Base-by-base conservation (phyloP, 2,888 invertebrate genomes). In the Cheilosia vernalis region DNA sequence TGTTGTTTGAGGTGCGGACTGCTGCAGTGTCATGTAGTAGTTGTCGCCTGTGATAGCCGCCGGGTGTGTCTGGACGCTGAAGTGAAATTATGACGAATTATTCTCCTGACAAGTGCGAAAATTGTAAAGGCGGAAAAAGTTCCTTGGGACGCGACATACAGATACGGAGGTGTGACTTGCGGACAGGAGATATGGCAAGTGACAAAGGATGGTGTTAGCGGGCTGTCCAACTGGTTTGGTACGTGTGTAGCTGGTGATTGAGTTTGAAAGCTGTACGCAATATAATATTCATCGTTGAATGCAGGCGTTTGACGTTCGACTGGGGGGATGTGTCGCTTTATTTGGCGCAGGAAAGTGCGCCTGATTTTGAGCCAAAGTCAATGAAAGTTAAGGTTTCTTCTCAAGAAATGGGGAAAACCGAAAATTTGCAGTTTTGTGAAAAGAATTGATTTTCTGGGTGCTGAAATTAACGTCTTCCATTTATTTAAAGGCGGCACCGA, bases 61-160 rank as follows among this genome's bases (percentile, higher is more conserved):
- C 53, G 76, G 85, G 80, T 80, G 81, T 76, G 84, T 76, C 80
- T 79, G 60, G 61, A 27, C 60, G 64, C 42, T 58, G 49, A 49
- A 37, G 24, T 72, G 61, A 44, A 85, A 85, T 85, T 85, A 85
- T 85, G 70, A 85, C 72, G 85, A 85, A 85, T 85, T 85, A 81
- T 61, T 70, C 49, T 27, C 63, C 72, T 85, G 85, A 85, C 81
- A 85, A 53, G 85, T 85, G 76, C 10, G 81, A 81, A 85, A 66
- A 81, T 72, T 61, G 61, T 60, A 76, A 82, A 37, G 37, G 37
- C 37, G 37, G 13, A 69, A 79, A 66, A 40, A 33, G 40, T 15
- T 33, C 17, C 15, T 2, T 19, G 53, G 40, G 19, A 42, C 76
- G 17, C 6, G 47, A n/a, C 40, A 47, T 30, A 21, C 19, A 27